Percentiles rank a stretch among this genome's conserved stretches.
These are phyloP conservation scores for Oceanites oceanicus DNA, from an alignment of 2,113 vertebrate species.

Conservation along the genomic window DNA sequence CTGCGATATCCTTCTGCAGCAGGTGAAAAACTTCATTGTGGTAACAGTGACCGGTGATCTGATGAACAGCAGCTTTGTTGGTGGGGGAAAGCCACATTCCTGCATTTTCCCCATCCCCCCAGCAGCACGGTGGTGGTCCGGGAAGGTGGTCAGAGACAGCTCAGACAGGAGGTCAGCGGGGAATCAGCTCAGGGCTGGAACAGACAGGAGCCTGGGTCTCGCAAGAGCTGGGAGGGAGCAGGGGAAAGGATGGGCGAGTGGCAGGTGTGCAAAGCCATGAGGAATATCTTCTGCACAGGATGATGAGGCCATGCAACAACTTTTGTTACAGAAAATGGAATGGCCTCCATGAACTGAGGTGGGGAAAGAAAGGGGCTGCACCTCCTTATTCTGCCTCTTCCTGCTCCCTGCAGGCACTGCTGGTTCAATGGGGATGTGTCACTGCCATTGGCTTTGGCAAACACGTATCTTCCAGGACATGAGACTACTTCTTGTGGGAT, in stretches of 20 bases:
- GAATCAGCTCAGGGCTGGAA: neutral
- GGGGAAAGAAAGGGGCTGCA: neutral
- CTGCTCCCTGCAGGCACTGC: neutral
- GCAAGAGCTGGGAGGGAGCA: neutral
- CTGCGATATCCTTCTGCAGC: neutral
- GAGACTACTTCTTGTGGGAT: neutral
- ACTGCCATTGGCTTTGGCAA: neutral
- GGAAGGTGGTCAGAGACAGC: neutral
- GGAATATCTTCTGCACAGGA: neutral
- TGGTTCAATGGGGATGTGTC: neutral
- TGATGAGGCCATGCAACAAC: neutral
- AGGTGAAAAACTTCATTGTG: neutral
- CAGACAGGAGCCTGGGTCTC: neutral
- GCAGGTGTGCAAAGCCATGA: neutral
- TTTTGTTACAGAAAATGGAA: neutral
- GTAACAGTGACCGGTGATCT: neutral
- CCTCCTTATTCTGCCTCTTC: neutral
- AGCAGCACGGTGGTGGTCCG: rapidly evolving
- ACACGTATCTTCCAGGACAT: neutral
- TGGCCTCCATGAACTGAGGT: neutral
- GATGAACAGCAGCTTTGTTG: neutral
- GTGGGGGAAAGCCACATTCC: neutral
- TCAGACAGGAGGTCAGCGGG: neutral
- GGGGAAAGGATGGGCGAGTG: neutral
- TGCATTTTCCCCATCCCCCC: neutral